phyloP scores from a whole-genome alignment of 2,113 vertebrate species.

The Neodontobutis hainanensis region DNA sequence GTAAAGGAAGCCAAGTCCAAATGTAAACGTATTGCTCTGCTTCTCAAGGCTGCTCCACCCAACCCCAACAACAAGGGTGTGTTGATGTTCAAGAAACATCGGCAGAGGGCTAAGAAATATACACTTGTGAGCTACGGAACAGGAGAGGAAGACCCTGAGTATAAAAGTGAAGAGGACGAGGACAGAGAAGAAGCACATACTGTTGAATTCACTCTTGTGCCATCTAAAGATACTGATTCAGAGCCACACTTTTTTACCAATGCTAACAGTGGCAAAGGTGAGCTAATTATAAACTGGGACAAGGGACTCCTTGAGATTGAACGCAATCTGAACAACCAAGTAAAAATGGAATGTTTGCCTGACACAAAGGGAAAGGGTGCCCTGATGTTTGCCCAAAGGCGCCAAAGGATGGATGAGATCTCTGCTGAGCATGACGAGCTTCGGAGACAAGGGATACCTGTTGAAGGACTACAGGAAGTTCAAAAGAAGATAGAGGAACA shows the following conservation, averaged over 20 bases:
- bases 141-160: constrained; percentile 82
- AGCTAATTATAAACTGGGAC: constrained; percentile 88
- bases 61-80: constrained; percentile 96
- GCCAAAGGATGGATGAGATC: constrained; percentile 93
- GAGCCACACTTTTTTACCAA: constrained; percentile 86
- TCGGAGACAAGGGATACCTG: constrained; percentile 75
- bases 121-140: constrained; percentile 99
- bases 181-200: constrained; percentile 76
- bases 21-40: constrained; percentile 97
- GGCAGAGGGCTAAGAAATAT: constrained; percentile 91
- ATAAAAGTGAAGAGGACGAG: constrained; percentile 79
- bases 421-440: constrained; percentile 90
- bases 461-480: constrained; percentile 69
- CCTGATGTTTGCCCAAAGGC: constrained; percentile 92
- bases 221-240: constrained; percentile 83
- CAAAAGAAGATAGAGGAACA: constrained; percentile 71
- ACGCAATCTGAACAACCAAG: constrained; percentile 79
- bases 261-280: constrained; percentile 73
- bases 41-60: constrained; percentile 89
- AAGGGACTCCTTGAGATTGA: constrained; percentile 88
- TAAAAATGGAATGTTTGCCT: constrained; percentile 88
- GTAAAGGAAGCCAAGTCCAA: constrained; percentile 97
- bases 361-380: constrained; percentile 94
- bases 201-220: constrained; percentile 83
- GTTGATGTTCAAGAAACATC: constrained; percentile 98